Conservation (phyloP, 2,797 vertebrate genomes). For the Characodon lateralis region DNA sequence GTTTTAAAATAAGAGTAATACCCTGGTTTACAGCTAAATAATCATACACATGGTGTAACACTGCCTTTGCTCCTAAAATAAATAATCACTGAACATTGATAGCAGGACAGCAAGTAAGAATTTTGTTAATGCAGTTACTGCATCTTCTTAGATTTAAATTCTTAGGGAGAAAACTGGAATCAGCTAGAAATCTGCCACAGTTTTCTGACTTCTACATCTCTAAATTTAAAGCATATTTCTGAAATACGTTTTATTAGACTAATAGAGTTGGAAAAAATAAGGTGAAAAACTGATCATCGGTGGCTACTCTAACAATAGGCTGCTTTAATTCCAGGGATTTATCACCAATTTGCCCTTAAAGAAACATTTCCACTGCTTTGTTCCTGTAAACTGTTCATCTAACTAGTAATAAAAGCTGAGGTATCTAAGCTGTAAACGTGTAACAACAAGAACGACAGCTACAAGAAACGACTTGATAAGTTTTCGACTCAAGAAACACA, state of each 20-base stretch:
- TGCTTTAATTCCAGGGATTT: neutral
- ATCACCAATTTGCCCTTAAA: neutral
- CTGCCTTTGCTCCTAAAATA: neutral
- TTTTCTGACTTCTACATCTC: no score
- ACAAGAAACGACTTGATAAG: conserved; percentile 12
- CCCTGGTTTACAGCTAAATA: neutral
- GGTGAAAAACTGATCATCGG: neutral
- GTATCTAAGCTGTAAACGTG: conserved; percentile 1
- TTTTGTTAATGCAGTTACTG: neutral
- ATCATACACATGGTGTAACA: neutral
- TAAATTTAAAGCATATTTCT: neutral
- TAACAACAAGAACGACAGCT: neutral
- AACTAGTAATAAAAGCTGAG: neutral
- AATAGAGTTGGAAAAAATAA: neutral
- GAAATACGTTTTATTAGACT: neutral
- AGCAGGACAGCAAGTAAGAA: neutral
- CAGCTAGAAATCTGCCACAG: no score
- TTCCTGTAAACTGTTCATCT: neutral
- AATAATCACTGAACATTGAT: neutral
- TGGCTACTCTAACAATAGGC: neutral
- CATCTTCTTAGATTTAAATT: neutral
- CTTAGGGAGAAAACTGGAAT: neutral
- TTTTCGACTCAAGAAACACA: neutral
- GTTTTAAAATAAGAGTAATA: neutral
- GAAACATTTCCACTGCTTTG: neutral